Conservation (phyloP, 2,797 vertebrate species). For the Tympanoctomys barrerae region DNA sequence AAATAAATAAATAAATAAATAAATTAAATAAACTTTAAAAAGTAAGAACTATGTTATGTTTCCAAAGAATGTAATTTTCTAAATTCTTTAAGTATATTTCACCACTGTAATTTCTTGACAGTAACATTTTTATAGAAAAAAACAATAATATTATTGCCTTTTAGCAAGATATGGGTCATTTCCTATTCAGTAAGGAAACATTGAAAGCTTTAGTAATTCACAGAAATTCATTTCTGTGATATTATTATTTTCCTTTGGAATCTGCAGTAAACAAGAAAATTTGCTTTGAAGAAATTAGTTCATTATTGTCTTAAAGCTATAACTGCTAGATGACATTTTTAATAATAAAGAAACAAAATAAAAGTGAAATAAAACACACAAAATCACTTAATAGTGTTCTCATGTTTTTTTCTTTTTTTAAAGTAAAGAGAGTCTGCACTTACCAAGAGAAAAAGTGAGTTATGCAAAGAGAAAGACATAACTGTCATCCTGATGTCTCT, state of each 20-base stretch:
- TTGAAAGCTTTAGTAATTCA: slow-evolving; percentile 65
- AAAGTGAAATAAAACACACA: slow-evolving; percentile 5
- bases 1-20: too few species aligned
- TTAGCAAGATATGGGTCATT: slow-evolving; percentile 42
- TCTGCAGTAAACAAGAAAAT: slow-evolving; percentile 44
- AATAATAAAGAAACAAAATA: not conserved
- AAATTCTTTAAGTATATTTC: slow-evolving; percentile 39
- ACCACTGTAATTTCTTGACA: slow-evolving; percentile 15
- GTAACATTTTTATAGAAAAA: slow-evolving; percentile 12
- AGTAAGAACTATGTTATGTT: not conserved
- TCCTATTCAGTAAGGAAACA: slow-evolving; percentile 48
- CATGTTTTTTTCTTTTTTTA: not conserved
- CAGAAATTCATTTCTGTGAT: slow-evolving; percentile 64
- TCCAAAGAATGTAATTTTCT: not conserved
- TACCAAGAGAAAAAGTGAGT: not conserved
- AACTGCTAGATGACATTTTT: not conserved
- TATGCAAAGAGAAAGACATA: not conserved
- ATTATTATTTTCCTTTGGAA: slow-evolving; percentile 63
- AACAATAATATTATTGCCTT: slow-evolving; percentile 29
- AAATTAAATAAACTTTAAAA: slow-evolving; percentile 1
- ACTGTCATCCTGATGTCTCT: not conserved
- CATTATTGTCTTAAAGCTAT: slow-evolving; percentile 15
- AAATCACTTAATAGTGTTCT: not conserved
- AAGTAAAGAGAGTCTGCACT: not conserved
- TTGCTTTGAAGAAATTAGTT: slow-evolving; percentile 43